Base-by-base conservation (phyloP, 92 coral and sea anemone species). In the Chrysogorgia sp. region DNA sequence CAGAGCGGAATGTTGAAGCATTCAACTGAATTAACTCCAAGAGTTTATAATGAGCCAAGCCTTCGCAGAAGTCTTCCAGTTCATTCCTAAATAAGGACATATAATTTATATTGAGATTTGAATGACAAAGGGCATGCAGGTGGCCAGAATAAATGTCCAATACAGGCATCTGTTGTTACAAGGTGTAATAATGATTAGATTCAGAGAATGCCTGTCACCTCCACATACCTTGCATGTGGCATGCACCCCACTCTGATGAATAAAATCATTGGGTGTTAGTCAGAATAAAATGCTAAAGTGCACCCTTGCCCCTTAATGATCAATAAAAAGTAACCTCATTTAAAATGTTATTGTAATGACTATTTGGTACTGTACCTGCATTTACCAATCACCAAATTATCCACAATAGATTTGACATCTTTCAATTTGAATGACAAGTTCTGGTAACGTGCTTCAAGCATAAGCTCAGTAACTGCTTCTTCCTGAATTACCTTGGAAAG, bases 381-480 rank as follows among this genome's bases (percentile, higher is more conserved):
- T 47, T 40, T 77, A 0, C 82, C 82, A 66, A 77, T 61, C 20
- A 77, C 82, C 58, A 77, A 40, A 30, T 55, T 58, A 28, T 59
- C 30, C 5, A 62, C 57, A 17, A 77, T 40, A 15, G 40, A 77
- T 34, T 77, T 43, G 24, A 60, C 30, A 21, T 77, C 34, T 35
- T 60, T 26, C 1, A 62, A 63, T 47, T 63, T 77, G n/a, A 77
- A 63, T 14, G 82, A 77, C 14, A 66, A 34, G 58, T 77, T 77
- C 17, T 77, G 82, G 21, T 60, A 77, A 15, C 82, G 71, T 17
- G 68, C 82, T 15, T 77, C 74, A 41, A 77, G 40, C 30, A 77
- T 45, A 28, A 77, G 53, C 7, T 77, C 82, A 30, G 72, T 33
- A 15, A 66, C 71, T 21, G 74, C 40, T 56, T 37, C 82, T 22